Evolutionary conservation across 2,113 vertebrate genomes (phyloP), one percentile per base, ranked within the genome.

Genomic region (Pachypanchax playfairii): DNA sequence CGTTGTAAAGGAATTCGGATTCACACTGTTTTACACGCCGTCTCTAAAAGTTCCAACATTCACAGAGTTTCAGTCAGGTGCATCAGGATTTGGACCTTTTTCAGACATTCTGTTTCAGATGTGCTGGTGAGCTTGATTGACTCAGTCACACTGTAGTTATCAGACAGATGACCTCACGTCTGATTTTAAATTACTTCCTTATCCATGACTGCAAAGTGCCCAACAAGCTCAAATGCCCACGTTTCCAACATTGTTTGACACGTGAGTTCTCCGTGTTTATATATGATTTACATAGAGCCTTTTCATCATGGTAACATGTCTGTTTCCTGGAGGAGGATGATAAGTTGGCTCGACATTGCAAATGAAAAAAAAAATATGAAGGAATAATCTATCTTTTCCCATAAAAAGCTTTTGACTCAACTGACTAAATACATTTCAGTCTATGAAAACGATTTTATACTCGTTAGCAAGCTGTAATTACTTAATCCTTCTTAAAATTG

Each of bases 381-480:
- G 18, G 29, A 38, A 24, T 17, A 21, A 35, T 17, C 26, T 17
- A 10, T 4, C 36, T 15, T 21, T 38, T 5, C 9, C 21, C 20
- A 24, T 54, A 4, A 25, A 54, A 33, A 24, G 51, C 33, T 25
- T 53, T 54, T 38, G 51, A 54, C 1, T 54, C 51, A 38, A 22
- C 18, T 35, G 50, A 13, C 47, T 25, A 49, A 50, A 11, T 50
- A 33, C 11, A 51, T 25, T 36, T 36, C 5, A 36, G 9, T 12
- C 21, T 53, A 13, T 38, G 31, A 35, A 36, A 38, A 53, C 7
- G 13, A 25, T 31, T 35, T 36, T 24, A 4, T 28, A 33, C 49
- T 20, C 13, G n/a, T 20, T 21, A 20, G 11, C 10, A 12, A 53
- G 21, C 21, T 24, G 20, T 54, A 38, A 24, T 38, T 38, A 25